These are phyloP conservation scores for Anabas testudineus DNA, from an alignment of 2,797 vertebrate species.

Conservation along the genomic window DNA sequence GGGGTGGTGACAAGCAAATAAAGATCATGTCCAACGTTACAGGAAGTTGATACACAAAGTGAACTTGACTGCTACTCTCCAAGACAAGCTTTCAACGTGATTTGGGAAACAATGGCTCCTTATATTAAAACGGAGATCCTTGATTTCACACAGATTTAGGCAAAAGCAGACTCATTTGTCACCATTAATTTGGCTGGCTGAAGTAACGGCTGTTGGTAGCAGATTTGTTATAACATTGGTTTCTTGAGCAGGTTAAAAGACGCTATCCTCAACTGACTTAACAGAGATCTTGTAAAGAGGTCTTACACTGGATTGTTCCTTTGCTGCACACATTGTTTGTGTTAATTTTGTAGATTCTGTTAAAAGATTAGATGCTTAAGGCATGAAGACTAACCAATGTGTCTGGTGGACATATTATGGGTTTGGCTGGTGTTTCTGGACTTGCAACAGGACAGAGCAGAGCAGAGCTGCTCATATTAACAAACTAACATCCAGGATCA, in stretches of 20 bases:
- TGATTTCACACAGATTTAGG: not conserved
- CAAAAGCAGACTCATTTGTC: not conserved
- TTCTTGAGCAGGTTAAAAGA: not conserved
- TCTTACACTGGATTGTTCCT: too few species aligned
- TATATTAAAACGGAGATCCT: not conserved
- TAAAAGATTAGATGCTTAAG: too few species aligned
- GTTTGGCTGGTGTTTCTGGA: too few species aligned
- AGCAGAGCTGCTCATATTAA: too few species aligned
- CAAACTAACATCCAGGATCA: too few species aligned
- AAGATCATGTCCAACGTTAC: not conserved
- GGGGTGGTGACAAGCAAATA: not conserved
- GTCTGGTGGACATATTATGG: too few species aligned
- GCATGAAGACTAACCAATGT: too few species aligned
- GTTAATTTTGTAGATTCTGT: too few species aligned
- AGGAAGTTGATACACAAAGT: not conserved
- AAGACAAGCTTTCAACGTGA: not conserved
- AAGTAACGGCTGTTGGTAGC: not conserved
- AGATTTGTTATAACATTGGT: not conserved
- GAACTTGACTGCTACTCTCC: not conserved
- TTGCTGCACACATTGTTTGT: too few species aligned
- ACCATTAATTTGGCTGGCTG: not conserved
- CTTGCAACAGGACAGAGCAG: too few species aligned
- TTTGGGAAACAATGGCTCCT: not conserved
- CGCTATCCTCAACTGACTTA: not conserved
- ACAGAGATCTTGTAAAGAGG: too few species aligned